phyloP scores from a whole-genome alignment of 2,113 vertebrate genomes.

The Caranx ignobilis region DNA sequence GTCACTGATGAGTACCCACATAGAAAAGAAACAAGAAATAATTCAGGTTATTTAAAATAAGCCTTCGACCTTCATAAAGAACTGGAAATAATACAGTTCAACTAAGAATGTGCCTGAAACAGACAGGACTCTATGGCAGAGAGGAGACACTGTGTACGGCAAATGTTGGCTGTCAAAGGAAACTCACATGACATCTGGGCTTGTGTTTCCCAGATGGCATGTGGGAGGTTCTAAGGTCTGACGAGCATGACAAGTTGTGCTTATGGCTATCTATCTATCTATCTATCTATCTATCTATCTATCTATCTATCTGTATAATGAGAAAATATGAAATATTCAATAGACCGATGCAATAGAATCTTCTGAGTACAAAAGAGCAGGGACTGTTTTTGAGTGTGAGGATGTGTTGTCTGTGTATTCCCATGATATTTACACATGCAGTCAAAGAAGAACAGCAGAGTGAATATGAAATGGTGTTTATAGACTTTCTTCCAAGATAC shows the following conservation, averaged over 20 bases:
- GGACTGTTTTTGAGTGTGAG: not conserved
- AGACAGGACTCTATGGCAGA: not conserved
- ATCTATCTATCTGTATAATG: not conserved
- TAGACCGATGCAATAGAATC: not conserved
- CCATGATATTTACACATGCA: slow-evolving; percentile 30
- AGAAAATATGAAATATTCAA: slow-evolving; percentile 26
- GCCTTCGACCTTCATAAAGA: no score
- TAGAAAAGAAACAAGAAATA: not conserved
- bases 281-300: slow-evolving; percentile 14
- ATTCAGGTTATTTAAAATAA: not conserved
- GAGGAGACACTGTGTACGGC: not conserved
- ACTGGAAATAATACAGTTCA: not conserved
- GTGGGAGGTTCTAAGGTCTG: slow-evolving; percentile 4
- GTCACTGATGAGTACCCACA: no score
- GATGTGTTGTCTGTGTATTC: slow-evolving; percentile 16
- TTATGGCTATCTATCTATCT: not conserved
- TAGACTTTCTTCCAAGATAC: slow-evolving; percentile 10
- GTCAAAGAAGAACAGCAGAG: slow-evolving; percentile 28
- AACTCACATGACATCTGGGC: slow-evolving; percentile 19
- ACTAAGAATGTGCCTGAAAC: not conserved
- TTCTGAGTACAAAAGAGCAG: slow-evolving; percentile 7
- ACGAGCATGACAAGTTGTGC: not conserved
- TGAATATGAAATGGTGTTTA: slow-evolving; percentile 56
- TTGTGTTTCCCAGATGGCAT: slow-evolving; percentile 31
- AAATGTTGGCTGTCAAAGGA: slow-evolving; percentile 13